Base-by-base conservation (phyloP, 2,797 vertebrate genomes). In the Phylloscopus collybita region DNA sequence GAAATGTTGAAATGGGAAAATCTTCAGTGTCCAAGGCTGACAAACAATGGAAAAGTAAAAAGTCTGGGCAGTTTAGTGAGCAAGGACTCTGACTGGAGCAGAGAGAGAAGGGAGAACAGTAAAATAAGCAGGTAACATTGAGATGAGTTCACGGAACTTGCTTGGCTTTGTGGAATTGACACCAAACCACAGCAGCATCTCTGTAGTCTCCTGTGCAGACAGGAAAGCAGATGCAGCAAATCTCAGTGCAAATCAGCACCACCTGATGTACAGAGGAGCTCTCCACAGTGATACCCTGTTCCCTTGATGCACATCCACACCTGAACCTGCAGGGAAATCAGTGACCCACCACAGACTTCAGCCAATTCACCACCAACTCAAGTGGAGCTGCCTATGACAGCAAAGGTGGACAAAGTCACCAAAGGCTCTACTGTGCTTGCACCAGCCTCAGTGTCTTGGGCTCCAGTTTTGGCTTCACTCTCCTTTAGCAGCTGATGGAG, bases 381-480 rank as follows among this genome's bases (percentile, higher is more conserved):
- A 1, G 22, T 26, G 53, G 36, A 74, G 44, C 0, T 57, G 19
- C 34, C 40, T 10, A 3, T 0, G 4, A 49, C 26, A 61, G 42
- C 70, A 42, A 40, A 50, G 78, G 6, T 2, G 10, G 27, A 29
- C 71, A 49, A 4, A 2, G 17, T n/a, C 62, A 59, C 64, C 64
- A 42, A 49, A 50, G 30, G 8, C 34, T 87, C 54, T 53, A 11
- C 50, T 66, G 4, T 66, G 4, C 61, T 51, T 36, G 53, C 62
- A 74, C 20, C 75, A 80, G 66, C 36, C n/a, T 44, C 40, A 10
- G 30, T 26, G 21, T 2, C 57, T 9, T 9, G 4, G 44, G 42
- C 14, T 20, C 16, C 40, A 45, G 8, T 54, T 25, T 11, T 49
- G 65, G 61, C 36, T 9, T 5, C 10, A 1, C 6, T 40, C 38